Conservation (phyloP, 2,797 vertebrate species). For the Nyctibius grandis region DNA sequence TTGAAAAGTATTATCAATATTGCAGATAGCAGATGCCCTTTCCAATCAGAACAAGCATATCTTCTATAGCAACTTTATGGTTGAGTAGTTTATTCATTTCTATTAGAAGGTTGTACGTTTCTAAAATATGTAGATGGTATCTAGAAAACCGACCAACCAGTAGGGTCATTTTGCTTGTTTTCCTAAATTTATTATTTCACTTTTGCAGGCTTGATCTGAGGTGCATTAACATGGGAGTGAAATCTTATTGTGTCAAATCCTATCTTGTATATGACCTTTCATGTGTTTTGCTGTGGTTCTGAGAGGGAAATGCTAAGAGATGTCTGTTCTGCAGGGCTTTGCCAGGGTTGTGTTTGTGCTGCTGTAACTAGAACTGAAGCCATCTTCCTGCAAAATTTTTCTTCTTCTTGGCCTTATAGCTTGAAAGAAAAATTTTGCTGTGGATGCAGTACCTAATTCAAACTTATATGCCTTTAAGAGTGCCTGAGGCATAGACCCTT, state of each 20-base stretch:
- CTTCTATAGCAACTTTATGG: conserved; percentile 98
- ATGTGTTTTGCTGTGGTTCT: conserved; percentile 24
- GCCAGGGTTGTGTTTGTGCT: not conserved
- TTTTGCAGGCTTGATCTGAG: conserved; percentile 73
- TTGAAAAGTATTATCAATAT: conserved; percentile 99
- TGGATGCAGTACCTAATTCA: not conserved
- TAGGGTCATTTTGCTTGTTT: conserved; percentile 84
- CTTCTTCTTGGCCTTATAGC: not conserved
- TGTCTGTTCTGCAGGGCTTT: conserved; percentile 19
- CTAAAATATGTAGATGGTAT: conserved; percentile 86
- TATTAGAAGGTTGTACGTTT: conserved; percentile 97
- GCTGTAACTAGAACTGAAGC: conserved; percentile 10
- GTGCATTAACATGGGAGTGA: conserved; percentile 73
- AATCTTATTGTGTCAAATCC: conserved; percentile 73
- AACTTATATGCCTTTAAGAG: not conserved
- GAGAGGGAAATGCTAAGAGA: conserved; percentile 39
- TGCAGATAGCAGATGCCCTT: conserved; percentile 99
- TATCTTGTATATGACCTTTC: conserved; percentile 76
- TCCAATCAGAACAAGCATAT: conserved; percentile 99
- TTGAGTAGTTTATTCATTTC: conserved; percentile 99
- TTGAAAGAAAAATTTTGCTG: not conserved
- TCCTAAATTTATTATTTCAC: conserved; percentile 83
- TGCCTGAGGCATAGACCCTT: not conserved
- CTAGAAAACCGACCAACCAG: conserved; percentile 82
- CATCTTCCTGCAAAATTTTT: not conserved